Conservation (phyloP, 2,888 invertebrate genomes). For the Athrips mouffetella region DNA sequence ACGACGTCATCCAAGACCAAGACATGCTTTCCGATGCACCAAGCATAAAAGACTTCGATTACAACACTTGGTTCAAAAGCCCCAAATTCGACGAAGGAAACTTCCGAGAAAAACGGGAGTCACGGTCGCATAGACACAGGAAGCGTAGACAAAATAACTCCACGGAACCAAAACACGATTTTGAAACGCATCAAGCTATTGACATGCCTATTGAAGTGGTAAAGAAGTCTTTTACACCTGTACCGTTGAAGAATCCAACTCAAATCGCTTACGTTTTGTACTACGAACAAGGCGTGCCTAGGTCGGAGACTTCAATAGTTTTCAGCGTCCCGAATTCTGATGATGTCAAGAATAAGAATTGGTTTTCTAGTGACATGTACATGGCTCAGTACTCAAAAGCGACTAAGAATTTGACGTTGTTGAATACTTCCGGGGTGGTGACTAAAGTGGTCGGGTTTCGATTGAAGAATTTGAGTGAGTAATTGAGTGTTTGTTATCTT, state of each 20-base stretch:
- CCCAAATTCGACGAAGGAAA: constrained; percentile 25
- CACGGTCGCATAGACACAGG: constrained; percentile 56
- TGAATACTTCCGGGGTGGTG: constrained; percentile 58
- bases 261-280: constrained; percentile 68
- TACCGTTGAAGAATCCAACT: constrained; percentile 44
- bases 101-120: constrained; percentile 26
- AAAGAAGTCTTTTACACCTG: constrained; percentile 49
- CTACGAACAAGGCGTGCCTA: constrained; percentile 62
- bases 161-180: constrained; percentile 40
- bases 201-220: constrained; percentile 53
- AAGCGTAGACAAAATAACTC: constrained; percentile 60
- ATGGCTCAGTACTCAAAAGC: constrained; percentile 53
- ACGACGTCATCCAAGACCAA: constrained; percentile 31
- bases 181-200: constrained; percentile 47
- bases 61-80: constrained; percentile 46
- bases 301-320: constrained; percentile 43
- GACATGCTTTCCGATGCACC: constrained; percentile 24
- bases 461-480: constrained; percentile 67
- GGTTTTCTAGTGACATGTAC: constrained; percentile 58
- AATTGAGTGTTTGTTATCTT: too few species aligned
- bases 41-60: constrained; percentile 43
- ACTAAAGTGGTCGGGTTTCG: constrained; percentile 66
- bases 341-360: constrained; percentile 53
- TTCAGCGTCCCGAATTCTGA: constrained; percentile 46
- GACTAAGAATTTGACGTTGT: constrained; percentile 59